Evolutionary conservation across 2,888 invertebrate species (phyloP), one percentile per base, ranked within the genome.

Genomic region (Cheilosia variabilis): DNA sequence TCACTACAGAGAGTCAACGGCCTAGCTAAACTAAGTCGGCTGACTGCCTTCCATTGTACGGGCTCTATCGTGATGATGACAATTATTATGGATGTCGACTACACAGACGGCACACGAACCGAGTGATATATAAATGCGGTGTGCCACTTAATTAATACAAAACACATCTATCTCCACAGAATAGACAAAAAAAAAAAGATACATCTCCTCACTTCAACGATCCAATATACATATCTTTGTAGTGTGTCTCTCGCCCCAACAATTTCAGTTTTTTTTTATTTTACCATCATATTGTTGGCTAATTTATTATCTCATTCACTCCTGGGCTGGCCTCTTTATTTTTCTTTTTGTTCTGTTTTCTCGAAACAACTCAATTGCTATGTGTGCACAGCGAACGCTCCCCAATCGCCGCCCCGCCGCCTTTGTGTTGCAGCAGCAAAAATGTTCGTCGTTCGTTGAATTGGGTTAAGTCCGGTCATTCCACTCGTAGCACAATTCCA

Each of bases 381-480:
- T 62, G 53, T 57, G 57, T 72, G 19, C 69, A 58, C 53, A 71
- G 24, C 66, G 34, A 37, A 37, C 62, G 45, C 66, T 47, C 57
- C 10, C 37, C 62, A 58, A 43, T 50, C 69, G 43, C 65, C 63
- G 80, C 50, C 43, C 34, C 69, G 55, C 55, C 41, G 75, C 66
- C 79, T 77, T 77, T 75, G 75, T 81, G 65, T 75, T 72, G 81
- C 86, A 80, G 80, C 86, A 86, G 76, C 86, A 80, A 80, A 86
- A 84, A 68, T 83, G 63, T 87, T 79, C 65, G 77, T 83, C 82
- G 76, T 87, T 88, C 88, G 87, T 88, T 52, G 88, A 91, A 90
- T 91, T 91, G 83, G 91, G 91, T 91, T 91, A 91, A 91, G 91
- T 91, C 91, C 91, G 91, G 91, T 90, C 91, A 88, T 91, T 91